These are phyloP conservation scores for Xylocopa sonorina DNA, from an alignment of 1,140 invertebrate species.

Conservation along the genomic window DNA sequence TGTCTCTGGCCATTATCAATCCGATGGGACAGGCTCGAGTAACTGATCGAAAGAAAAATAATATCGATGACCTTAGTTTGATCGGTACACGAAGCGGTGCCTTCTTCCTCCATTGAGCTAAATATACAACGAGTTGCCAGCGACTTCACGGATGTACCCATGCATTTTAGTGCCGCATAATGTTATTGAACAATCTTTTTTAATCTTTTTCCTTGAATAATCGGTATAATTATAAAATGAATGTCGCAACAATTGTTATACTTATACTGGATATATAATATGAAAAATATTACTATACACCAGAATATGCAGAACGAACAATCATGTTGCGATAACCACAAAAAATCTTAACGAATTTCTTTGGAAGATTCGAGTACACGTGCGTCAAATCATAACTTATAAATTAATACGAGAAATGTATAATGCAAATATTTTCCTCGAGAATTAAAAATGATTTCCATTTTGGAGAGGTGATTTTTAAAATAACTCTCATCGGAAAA, in stretches of 20 bases:
- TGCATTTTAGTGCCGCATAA: slow-evolving; percentile 22
- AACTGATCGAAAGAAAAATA: slow-evolving; percentile 6
- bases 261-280: no score
- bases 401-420: no score
- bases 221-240: background rate
- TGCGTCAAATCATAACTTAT: no score
- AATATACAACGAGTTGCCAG: slow-evolving; percentile 44
- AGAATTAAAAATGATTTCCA: no score
- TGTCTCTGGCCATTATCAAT: slow-evolving; percentile 5
- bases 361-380: no score
- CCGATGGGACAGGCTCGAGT: background rate
- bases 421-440: no score
- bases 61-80: slow-evolving; percentile 6
- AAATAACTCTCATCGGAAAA: no score
- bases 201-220: background rate
- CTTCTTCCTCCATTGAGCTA: slow-evolving; percentile 56
- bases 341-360: no score
- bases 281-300: background rate
- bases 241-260: background rate
- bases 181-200: background rate
- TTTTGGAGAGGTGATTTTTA: no score
- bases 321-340: no score
- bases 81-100: slow-evolving; percentile 3
- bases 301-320: background rate
- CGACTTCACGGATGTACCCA: slow-evolving; percentile 21